Evolutionary conservation across 1,140 invertebrate species (phyloP).

Genomic region (Schlechtendalia chinensis): DNA sequence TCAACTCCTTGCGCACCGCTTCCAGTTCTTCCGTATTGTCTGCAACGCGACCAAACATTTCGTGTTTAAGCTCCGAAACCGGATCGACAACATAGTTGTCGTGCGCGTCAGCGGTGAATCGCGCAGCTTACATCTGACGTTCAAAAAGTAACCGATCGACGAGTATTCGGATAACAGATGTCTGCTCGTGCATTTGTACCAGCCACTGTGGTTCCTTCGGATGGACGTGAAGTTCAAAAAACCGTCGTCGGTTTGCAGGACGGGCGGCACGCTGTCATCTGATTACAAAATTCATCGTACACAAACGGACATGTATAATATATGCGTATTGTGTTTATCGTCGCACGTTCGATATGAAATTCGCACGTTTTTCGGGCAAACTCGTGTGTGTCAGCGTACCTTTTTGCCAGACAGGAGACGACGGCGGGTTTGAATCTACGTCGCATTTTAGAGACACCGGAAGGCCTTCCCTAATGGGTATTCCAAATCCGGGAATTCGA

Average conservation of each 20-base stretch:
- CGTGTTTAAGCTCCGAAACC: no score
- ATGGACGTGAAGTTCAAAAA: slow-evolving; percentile 80
- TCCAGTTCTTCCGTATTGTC: slow-evolving; percentile 33
- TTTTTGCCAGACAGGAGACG: slow-evolving; percentile 81
- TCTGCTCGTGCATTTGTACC: slow-evolving; percentile 83
- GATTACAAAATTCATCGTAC: no score
- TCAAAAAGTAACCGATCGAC: slow-evolving; percentile 85
- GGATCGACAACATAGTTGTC: no score
- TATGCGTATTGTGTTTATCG: no score
- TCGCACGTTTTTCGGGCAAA: no score
- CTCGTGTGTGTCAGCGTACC: slow-evolving; percentile 60
- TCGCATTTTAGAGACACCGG: slow-evolving; percentile 83
- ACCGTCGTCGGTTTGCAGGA: slow-evolving; percentile 69
- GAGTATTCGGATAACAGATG: slow-evolving; percentile 80
- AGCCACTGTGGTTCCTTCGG: slow-evolving; percentile 73
- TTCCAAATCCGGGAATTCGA: slow-evolving; percentile 82
- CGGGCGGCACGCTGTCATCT: slow-evolving; percentile 64
- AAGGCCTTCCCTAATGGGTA: slow-evolving; percentile 78
- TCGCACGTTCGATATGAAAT: no score
- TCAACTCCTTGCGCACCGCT: slow-evolving; percentile 52
- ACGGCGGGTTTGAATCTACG: slow-evolving; percentile 85
- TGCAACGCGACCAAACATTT: background rate
- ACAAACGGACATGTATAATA: no score
- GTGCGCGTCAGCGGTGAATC: no score
- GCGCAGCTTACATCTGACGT: slow-evolving; percentile 72